These are phyloP conservation scores for Sisyra nigra DNA, from an alignment of 2,888 invertebrate genomes.

Conservation along the genomic window DNA sequence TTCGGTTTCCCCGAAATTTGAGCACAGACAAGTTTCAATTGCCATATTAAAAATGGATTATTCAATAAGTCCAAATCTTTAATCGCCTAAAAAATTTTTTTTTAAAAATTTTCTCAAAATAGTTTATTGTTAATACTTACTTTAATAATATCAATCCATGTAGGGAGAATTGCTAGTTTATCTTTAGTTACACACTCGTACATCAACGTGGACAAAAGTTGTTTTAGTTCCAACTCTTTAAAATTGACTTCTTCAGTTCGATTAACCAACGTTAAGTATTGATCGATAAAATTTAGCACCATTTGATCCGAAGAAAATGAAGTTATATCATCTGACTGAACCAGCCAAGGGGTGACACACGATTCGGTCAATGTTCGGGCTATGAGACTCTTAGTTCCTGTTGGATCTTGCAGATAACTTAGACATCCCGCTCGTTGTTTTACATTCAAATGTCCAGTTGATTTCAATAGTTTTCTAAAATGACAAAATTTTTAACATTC, in stretches of 20 bases:
- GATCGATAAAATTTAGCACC: conserved; percentile 50
- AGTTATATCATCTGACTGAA: conserved; percentile 46
- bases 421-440: conserved; percentile 83
- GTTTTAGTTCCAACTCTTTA: conserved; percentile 35
- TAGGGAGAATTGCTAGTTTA: conserved; percentile 55
- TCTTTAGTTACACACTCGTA: conserved; percentile 72
- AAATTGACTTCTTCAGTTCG: conserved; percentile 13
- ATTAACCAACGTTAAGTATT: conserved; percentile 32
- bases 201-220: conserved; percentile 47
- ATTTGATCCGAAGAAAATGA: conserved; percentile 59
- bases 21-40: conserved; percentile 49
- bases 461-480: conserved; percentile 44
- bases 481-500: conserved; percentile 9
- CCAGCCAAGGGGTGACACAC: conserved; percentile 49
- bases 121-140: conserved; percentile 29
- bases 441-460: conserved; percentile 59
- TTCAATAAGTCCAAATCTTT: conserved; percentile 35
- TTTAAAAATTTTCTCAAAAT: too few species aligned
- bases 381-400: conserved; percentile 59
- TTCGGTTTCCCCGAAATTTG: conserved; percentile 32
- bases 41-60: conserved; percentile 49
- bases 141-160: conserved; percentile 52
- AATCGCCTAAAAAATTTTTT: conserved; percentile 32
- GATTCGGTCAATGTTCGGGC: conserved; percentile 68
- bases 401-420: conserved; percentile 72